These are phyloP conservation scores for Heterodera filipjevi DNA, from an alignment of 2,888 invertebrate species.

Conservation along the genomic window DNA sequence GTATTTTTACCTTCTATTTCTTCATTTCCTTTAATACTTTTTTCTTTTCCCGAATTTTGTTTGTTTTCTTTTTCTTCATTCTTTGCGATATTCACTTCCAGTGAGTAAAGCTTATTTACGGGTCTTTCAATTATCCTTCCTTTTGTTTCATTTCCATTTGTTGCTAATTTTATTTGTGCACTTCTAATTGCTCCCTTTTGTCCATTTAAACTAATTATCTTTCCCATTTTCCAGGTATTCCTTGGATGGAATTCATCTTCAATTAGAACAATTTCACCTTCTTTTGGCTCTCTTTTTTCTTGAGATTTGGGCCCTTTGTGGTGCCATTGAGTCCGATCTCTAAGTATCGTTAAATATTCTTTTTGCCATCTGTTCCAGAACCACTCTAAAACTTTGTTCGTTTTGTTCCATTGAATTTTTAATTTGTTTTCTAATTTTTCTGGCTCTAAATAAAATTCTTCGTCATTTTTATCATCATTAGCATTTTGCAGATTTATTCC, in stretches of 20 bases:
- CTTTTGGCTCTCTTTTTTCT: not conserved
- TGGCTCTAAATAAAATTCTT: not conserved
- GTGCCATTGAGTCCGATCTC: not conserved
- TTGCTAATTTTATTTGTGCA: not conserved
- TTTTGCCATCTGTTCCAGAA: not conserved
- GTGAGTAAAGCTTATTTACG: not conserved
- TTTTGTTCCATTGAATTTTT: not conserved
- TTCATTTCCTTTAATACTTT: not conserved
- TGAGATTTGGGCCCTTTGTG: not conserved
- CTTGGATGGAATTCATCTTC: conserved; percentile 2
- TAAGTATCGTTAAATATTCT: not conserved
- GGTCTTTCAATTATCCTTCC: not conserved
- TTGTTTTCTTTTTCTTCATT: not conserved
- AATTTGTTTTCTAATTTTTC: not conserved
- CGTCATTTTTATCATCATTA: not conserved
- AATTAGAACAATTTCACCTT: not conserved
- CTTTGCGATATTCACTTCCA: not conserved
- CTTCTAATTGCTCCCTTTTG: not conserved
- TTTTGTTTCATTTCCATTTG: not conserved
- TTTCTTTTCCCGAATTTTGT: not conserved
- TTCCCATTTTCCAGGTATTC: not conserved
- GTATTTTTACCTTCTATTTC: not conserved
- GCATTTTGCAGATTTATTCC: too few relatives aligned
- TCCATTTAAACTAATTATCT: not conserved
- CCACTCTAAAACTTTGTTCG: not conserved